phyloP scores from a whole-genome alignment of 1,140 invertebrate genomes.

The Drosophila virilis region DNA sequence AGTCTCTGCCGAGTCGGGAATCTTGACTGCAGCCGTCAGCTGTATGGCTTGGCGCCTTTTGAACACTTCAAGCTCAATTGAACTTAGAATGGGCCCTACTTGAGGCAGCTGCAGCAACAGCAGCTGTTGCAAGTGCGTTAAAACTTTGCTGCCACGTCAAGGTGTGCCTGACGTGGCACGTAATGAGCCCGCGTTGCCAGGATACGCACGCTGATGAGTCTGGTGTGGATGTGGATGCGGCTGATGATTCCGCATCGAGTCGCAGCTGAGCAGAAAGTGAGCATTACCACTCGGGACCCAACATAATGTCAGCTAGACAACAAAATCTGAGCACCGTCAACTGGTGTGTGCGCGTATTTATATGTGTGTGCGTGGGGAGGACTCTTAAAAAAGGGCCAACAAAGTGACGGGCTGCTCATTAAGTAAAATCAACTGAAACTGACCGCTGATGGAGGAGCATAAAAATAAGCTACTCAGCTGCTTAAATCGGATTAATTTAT shows the following conservation, averaged over 20 bases:
- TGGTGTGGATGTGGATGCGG: conserved; percentile 2
- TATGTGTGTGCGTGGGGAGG: background rate
- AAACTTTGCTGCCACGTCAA: conserved; percentile 39
- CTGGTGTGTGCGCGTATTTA: background rate
- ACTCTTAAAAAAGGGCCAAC: conserved; percentile 22
- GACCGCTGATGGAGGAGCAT: conserved; percentile 28
- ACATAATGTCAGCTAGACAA: conserved; percentile 20
- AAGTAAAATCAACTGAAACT: conserved; percentile 41
- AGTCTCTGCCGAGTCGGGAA: no score
- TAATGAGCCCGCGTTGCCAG: conserved; percentile 72
- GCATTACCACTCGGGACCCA: conserved; percentile 20
- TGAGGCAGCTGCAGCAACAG: conserved; percentile 39
- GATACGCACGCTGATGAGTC: conserved; percentile 32
- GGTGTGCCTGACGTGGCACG: conserved; percentile 29
- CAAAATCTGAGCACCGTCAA: conserved; percentile 16
- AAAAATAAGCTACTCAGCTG: conserved; percentile 81
- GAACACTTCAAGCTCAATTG: conserved; percentile 78
- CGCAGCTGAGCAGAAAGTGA: conserved; percentile 16
- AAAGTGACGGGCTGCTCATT: conserved; percentile 21
- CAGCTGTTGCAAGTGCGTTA: conserved; percentile 54
- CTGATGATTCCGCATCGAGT: conserved; percentile 9
- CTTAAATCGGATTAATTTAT: conserved; percentile 84
- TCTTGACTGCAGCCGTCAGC: conserved; percentile 27
- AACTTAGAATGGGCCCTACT: conserved; percentile 71
- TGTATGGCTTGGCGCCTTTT: conserved; percentile 58